Percentiles rank a stretch among this genome's conserved stretches.
Conservation (phyloP, 2,797 vertebrate species). For the Sebastes hopkinsi region DNA sequence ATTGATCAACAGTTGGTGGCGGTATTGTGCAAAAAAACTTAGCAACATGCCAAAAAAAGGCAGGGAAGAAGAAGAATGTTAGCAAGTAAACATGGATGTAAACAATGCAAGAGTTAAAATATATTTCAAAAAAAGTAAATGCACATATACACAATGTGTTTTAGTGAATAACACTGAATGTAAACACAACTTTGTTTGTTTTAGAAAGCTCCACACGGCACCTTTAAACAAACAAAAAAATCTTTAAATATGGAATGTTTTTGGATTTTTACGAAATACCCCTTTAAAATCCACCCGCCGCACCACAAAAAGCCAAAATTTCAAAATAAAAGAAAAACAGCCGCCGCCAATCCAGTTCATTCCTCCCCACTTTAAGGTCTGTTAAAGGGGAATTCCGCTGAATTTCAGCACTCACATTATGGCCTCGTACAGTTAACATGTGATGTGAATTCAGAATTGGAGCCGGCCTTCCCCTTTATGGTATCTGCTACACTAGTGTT, state of each 20-base stretch:
- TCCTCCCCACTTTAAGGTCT: conserved; percentile 54
- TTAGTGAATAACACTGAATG: background rate
- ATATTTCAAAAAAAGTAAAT: background rate
- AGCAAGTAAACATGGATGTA: conserved; percentile 21
- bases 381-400: conserved; percentile 69
- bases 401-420: conserved; percentile 66
- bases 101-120: background rate
- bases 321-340: conserved; percentile 67
- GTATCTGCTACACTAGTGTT: conserved; percentile 84
- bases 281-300: conserved; percentile 22
- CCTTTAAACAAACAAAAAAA: background rate
- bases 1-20: background rate
- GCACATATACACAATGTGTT: background rate
- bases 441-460: conserved; percentile 54
- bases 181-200: conserved; percentile 3
- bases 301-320: conserved; percentile 31
- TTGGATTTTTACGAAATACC: conserved; percentile 2
- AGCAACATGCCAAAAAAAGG: background rate
- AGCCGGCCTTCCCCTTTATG: conserved; percentile 63
- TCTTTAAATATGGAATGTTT: conserved; percentile 45
- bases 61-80: background rate
- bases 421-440: conserved; percentile 58
- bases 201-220: conserved; percentile 15
- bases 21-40: background rate
- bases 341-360: conserved; percentile 54